These are phyloP conservation scores for Sebastes steindachneri DNA, from an alignment of 2,797 vertebrate genomes.

Conservation along the genomic window DNA sequence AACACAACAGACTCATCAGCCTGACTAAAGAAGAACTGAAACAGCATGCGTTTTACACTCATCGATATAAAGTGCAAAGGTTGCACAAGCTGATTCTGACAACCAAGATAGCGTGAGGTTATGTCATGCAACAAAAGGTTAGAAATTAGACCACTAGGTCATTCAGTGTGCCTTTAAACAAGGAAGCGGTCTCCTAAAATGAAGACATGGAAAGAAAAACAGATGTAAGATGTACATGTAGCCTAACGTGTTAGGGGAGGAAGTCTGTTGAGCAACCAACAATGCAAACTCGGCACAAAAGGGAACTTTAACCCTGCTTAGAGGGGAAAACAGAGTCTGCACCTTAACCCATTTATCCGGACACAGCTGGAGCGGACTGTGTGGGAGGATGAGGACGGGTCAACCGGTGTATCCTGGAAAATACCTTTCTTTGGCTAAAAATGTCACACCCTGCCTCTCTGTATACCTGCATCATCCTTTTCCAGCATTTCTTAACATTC, in stretches of 20 bases:
- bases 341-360: slow-evolving; percentile 63
- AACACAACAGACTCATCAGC: background rate
- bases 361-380: slow-evolving; percentile 17
- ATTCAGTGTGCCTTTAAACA: background rate
- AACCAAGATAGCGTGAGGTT: slow-evolving; percentile 37
- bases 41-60: background rate
- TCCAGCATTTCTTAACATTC: background rate
- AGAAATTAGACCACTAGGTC: background rate
- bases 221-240: background rate
- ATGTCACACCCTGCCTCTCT: background rate
- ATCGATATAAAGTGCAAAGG: slow-evolving; percentile 49
- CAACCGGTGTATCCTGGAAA: slow-evolving; percentile 11
- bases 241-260: background rate
- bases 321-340: slow-evolving; percentile 27
- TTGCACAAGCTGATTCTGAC: slow-evolving; percentile 3
- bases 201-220: background rate
- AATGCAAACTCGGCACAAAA: slow-evolving; percentile 60
- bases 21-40: slow-evolving; percentile 11
- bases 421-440: slow-evolving; percentile 2
- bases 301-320: slow-evolving; percentile 68
- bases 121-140: background rate
- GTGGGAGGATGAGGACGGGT: slow-evolving; percentile 10
- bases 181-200: background rate
- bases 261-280: slow-evolving; percentile 37
- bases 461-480: background rate